These are phyloP conservation scores for Leucoptera coffeella DNA, from an alignment of 2,888 invertebrate genomes.

Conservation along the genomic window DNA sequence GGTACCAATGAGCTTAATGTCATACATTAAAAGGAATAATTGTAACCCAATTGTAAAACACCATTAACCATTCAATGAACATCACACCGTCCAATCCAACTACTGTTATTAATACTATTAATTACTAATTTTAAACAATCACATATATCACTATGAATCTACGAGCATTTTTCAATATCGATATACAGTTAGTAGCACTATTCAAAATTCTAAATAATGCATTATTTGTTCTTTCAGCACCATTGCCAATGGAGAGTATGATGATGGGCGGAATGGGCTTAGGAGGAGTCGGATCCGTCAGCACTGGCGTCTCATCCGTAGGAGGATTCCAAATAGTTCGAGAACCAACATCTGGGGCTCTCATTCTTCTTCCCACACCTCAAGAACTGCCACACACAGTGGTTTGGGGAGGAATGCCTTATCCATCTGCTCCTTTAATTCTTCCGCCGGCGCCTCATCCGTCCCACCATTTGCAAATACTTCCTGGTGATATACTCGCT, in stretches of 20 bases:
- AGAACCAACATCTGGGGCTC: slow-evolving; percentile 78
- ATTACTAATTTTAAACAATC: too few relatives aligned
- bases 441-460: slow-evolving; percentile 49
- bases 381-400: slow-evolving; percentile 67
- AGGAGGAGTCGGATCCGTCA: slow-evolving; percentile 62
- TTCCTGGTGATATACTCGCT: slow-evolving; percentile 60
- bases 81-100: too few relatives aligned
- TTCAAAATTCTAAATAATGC: too few relatives aligned
- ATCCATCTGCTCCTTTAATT: slow-evolving; percentile 30
- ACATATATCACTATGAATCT: too few relatives aligned
- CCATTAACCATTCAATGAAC: too few relatives aligned
- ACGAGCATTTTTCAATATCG: too few relatives aligned
- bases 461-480: slow-evolving; percentile 59
- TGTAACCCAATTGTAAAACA: too few relatives aligned
- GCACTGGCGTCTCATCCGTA: slow-evolving; percentile 50
- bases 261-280: slow-evolving; percentile 60
- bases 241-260: slow-evolving; percentile 68
- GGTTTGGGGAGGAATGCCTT: slow-evolving; percentile 65
- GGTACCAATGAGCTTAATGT: too few relatives aligned
- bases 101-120: too few relatives aligned
- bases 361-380: slow-evolving; percentile 71
- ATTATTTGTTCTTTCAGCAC: slow-evolving; percentile 44
- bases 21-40: too few relatives aligned
- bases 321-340: slow-evolving; percentile 82
- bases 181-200: too few relatives aligned